phyloP scores from a whole-genome alignment of 1,140 invertebrate species.

The Bombyx mandarina region DNA sequence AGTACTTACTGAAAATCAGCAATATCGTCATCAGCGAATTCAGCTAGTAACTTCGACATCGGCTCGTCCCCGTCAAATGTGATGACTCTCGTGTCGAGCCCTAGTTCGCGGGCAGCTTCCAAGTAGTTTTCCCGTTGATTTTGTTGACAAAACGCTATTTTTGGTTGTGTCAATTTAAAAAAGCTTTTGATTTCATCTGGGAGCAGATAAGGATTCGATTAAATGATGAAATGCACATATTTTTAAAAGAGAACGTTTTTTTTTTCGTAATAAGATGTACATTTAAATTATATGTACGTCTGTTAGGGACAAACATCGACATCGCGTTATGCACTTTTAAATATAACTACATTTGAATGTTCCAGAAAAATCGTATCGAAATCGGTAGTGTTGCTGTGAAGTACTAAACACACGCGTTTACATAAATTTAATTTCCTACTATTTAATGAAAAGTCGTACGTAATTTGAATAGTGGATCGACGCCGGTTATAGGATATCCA shows the following conservation, averaged over 20 bases:
- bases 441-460: slow-evolving; percentile 18
- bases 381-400: too few species aligned
- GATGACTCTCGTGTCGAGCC: slow-evolving; percentile 22
- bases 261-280: too few species aligned
- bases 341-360: too few species aligned
- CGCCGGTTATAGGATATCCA: slow-evolving; percentile 42
- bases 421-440: background rate
- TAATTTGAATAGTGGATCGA: slow-evolving; percentile 43
- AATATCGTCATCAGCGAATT: slow-evolving; percentile 18
- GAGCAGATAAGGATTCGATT: slow-evolving; percentile 5
- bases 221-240: too few species aligned
- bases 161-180: slow-evolving; percentile 29
- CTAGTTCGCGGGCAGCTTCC: slow-evolving; percentile 19
- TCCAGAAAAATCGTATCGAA: too few species aligned
- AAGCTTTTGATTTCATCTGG: slow-evolving; percentile 32
- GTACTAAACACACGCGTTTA: background rate
- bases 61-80: slow-evolving; percentile 25
- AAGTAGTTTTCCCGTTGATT: slow-evolving; percentile 19
- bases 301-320: too few species aligned
- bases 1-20: slow-evolving; percentile 26
- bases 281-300: too few species aligned
- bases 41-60: slow-evolving; percentile 24
- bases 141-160: slow-evolving; percentile 31
- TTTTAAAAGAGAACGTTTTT: too few species aligned
- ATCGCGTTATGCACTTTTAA: too few species aligned